Percentiles rank a stretch among this genome's conserved stretches.
Evolutionary conservation across 37 sponge, comb jelly and placozoan species (phyloP).

Genomic region (Crambe crambe): DNA sequence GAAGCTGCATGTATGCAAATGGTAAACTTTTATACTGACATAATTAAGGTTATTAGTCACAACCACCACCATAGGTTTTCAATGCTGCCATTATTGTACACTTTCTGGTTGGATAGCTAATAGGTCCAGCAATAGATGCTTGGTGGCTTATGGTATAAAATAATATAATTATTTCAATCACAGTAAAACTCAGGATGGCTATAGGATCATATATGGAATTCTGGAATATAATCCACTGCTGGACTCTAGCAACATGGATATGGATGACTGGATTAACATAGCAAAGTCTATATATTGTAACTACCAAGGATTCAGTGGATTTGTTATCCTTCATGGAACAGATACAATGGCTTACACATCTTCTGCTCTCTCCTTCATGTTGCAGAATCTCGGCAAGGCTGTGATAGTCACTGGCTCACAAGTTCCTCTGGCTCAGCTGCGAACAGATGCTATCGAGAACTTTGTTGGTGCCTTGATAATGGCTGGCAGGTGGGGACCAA

Average conservation of each 20-base stretch:
- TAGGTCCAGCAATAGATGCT: too few species aligned
- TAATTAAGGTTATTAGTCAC: too few species aligned
- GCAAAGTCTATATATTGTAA: conserved; percentile 64
- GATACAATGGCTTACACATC: conserved; percentile 99
- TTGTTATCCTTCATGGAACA: conserved; percentile 96
- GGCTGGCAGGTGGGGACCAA: conserved; percentile 82
- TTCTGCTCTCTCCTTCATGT: conserved; percentile 96
- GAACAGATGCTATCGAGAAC: conserved; percentile 89
- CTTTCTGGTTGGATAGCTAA: too few species aligned
- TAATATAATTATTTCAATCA: too few species aligned
- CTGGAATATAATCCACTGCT: conserved; percentile 81
- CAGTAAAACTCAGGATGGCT: conserved; percentile 4
- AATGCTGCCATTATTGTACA: too few species aligned
- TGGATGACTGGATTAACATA: conserved; percentile 89
- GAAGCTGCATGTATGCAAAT: too few species aligned
- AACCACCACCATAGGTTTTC: too few species aligned
- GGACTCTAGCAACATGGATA: conserved; percentile 90
- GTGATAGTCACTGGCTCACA: conserved; percentile 97
- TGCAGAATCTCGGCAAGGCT: conserved; percentile 92
- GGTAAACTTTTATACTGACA: too few species aligned
- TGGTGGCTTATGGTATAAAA: too few species aligned
- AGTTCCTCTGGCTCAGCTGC: conserved; percentile 58
- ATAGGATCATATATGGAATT: conserved; percentile 79
- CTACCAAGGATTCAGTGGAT: conserved; percentile 81
- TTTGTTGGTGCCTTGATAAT: conserved; percentile 81